phyloP scores from a whole-genome alignment of 2,797 vertebrate genomes.

The Austrolebias charrua region DNA sequence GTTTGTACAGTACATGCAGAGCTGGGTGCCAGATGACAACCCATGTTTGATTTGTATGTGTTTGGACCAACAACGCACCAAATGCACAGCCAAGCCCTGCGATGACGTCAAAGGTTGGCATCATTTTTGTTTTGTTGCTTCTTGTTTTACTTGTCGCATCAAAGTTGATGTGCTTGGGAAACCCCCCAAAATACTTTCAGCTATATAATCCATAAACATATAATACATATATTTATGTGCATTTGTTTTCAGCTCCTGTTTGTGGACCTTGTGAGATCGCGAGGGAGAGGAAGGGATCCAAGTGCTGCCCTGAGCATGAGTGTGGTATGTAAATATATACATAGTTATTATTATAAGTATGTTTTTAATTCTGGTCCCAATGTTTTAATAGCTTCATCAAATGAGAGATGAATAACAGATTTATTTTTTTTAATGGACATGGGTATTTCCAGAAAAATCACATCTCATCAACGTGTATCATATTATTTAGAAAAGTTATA shows the following conservation, averaged over 20 bases:
- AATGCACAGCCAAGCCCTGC: conserved; percentile 88
- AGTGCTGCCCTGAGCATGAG: conserved; percentile 90
- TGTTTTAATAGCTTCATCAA: conserved; percentile 7
- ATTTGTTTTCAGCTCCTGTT: conserved; percentile 74
- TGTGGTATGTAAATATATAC: conserved; percentile 83
- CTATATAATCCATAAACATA: background rate
- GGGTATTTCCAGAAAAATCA: no score
- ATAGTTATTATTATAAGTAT: background rate
- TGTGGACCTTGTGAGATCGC: conserved; percentile 89
- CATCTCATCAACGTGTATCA: no score
- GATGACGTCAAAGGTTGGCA: conserved; percentile 80
- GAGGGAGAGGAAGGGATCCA: conserved; percentile 77
- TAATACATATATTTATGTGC: background rate
- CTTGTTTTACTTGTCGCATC: background rate
- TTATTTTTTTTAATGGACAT: background rate
- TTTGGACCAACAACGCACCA: conserved; percentile 83
- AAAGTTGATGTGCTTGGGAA: conserved; percentile 1
- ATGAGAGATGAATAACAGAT: background rate
- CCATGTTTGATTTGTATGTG: conserved; percentile 93
- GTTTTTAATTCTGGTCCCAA: conserved; percentile 5
- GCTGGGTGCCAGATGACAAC: conserved; percentile 86
- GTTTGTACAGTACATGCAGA: conserved; percentile 84
- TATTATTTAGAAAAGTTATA: no score
- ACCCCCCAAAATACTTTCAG: background rate
- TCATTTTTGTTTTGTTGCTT: background rate